Base-by-base conservation (phyloP, 2,113 vertebrate species). In the Cyphomyrus plagiostoma region DNA sequence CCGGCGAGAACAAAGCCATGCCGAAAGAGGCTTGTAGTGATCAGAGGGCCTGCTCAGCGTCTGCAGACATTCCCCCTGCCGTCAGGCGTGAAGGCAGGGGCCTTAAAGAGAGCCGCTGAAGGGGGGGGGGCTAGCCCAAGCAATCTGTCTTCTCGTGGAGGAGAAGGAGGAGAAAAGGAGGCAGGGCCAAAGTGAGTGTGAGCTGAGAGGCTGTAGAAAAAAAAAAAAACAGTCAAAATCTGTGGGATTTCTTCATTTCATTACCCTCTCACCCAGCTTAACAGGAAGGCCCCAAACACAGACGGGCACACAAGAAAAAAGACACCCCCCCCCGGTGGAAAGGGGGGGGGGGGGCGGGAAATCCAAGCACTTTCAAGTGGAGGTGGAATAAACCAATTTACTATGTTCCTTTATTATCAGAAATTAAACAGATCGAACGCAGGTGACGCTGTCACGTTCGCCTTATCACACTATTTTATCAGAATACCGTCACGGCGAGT, bases 91-190 rank as follows among this genome's bases (percentile, higher is more conserved):
- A 84, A 92, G 92, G 91, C 92, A 90, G 93, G 91, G 30, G 92
- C 93, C 7, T 89, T n/a, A 74, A 92, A 92, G 89, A 92, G 88
- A 74, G 35, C 92, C 85, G 91, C 92, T 91, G 93, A 93, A 95
- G 94, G 94, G 90, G 94, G 91, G 94, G 90, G 94, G 91, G 91
- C 93, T 94, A 94, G 92, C 49, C 93, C 92, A 92, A 95, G 92
- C 90, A 92, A 92, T 94, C 92, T 90, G 90, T 93, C 91, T 89
- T 92, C 90, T 86, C 89, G 15, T 58, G 70, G n/a, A 23, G 74
- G 46, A 30, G 74, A 35, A 30, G 89, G 87, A 53, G 70, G 74
- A 0, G 45, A 87, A 42, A 19, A 5, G 50, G 52, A 1, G 17
- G 52, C 15, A 1, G 52, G 42, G 26, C 58, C 80, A 89, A 83